Base-by-base conservation (phyloP, 2,797 vertebrate species). In the Artibeus lituratus region DNA sequence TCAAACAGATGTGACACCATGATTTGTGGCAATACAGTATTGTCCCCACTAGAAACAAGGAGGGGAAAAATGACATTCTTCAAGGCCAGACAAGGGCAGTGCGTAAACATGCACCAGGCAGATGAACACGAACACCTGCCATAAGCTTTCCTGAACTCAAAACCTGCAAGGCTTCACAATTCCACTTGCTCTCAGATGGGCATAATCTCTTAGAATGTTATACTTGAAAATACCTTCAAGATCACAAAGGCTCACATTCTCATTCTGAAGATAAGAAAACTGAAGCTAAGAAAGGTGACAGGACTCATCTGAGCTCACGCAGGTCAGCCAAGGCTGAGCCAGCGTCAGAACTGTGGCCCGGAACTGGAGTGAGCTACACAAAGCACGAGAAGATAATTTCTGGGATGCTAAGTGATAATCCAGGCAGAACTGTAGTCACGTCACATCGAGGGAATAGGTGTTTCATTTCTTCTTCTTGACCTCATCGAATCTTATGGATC, bases 51-150 rank as follows among this genome's bases (percentile, higher is more conserved):
- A 55, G 82, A 91, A 94, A 90, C 94, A 94, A 92, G n/a, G 26
- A 32, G 62, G 62, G 86, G 88, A 3, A 12, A 3, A 80, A 91
- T 35, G 14, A 76, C 1, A 0, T 42, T 78, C 70, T 87, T 87
- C 88, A 96, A 96, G 90, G 88, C 51, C 95, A 94, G 59, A 57
- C 49, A 89, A 96, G 92, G 94, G 91, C 76, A 91, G 55, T 18
- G 16, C 53, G 37, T 26, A 72, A 62, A n/a, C 88, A 32, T 1
- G 14, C 12, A 80, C 10, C 22, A 49, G 69, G 44, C 29, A 35
- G 90, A 87, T n/a, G 16, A 32, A 29, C 16, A 53, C 2, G 19
- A 90, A 95, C 87, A 62, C 76, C 57, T 80, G 87, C 55, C 35
- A 1, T 24, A 3, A 57, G 78, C 59, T 82, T 84, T 82, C 67